phyloP scores from a whole-genome alignment of 2,888 invertebrate species.

The Germaria angustata region DNA sequence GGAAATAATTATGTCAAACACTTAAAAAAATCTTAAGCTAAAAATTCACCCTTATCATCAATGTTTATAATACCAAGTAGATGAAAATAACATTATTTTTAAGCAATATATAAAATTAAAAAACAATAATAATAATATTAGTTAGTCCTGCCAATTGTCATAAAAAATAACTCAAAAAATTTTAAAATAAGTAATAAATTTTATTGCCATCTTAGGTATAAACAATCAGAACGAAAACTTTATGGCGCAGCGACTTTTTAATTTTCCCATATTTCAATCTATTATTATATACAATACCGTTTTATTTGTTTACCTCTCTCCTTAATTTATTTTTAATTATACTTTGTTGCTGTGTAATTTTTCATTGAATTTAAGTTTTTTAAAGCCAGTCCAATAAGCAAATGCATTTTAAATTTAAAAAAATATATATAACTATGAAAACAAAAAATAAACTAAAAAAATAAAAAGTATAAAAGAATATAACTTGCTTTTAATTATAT shows the following conservation, averaged over 20 bases:
- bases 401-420: constrained; percentile 74
- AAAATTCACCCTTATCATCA: constrained; percentile 39
- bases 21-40: constrained; percentile 21
- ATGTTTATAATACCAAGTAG: constrained; percentile 36
- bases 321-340: constrained; percentile 57
- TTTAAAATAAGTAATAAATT: constrained; percentile 8
- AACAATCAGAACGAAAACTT: background rate
- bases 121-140: background rate
- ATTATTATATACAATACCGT: constrained; percentile 53
- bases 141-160: constrained; percentile 62
- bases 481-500: background rate
- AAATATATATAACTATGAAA: constrained; percentile 70
- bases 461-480: constrained; percentile 49
- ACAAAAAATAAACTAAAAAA: constrained; percentile 71
- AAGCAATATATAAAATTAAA: constrained; percentile 47
- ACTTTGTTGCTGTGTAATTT: constrained; percentile 73
- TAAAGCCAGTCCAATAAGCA: constrained; percentile 72
- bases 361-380: constrained; percentile 71
- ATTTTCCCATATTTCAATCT: constrained; percentile 65
- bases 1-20: constrained; percentile 18
- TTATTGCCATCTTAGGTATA: constrained; percentile 33
- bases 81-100: constrained; percentile 36
- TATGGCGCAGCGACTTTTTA: constrained; percentile 48
- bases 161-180: constrained; percentile 23
- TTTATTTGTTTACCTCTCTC: constrained; percentile 53